Conservation (phyloP, 2,888 invertebrate genomes). For the Phengaris arion region DNA sequence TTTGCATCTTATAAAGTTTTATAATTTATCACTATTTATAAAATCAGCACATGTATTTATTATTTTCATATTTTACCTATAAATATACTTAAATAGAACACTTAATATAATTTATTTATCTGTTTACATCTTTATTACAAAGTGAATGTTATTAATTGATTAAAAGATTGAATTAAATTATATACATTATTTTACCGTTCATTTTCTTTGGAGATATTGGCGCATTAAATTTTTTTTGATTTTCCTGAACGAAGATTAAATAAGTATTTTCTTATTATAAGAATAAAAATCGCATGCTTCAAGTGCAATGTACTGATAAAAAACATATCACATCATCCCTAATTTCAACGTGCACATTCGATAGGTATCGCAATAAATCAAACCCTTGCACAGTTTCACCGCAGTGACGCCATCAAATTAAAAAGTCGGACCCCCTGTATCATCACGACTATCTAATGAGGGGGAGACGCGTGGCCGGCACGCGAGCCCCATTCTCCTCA, state of each 20-base stretch:
- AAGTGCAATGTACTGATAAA: no score
- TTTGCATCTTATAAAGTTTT: no score
- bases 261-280: no score
- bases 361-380: slow-evolving; percentile 53
- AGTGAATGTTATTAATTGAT: neutral
- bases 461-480: slow-evolving; percentile 54
- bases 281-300: no score
- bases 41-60: neutral
- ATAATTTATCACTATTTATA: neutral
- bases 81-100: neutral
- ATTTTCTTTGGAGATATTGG: no score
- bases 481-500: slow-evolving; percentile 56
- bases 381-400: slow-evolving; percentile 56
- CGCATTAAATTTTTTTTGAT: no score
- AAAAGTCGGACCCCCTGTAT: slow-evolving; percentile 65
- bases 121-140: neutral
- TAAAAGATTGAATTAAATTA: neutral
- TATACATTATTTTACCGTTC: neutral
- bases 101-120: neutral
- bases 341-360: neutral
- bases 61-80: neutral
- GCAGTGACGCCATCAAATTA: slow-evolving; percentile 66
- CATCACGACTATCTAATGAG: slow-evolving; percentile 69
- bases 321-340: no score
- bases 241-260: no score